Evolutionary conservation across 2,888 invertebrate species (phyloP).

Genomic region (Sylvicola cinctus): DNA sequence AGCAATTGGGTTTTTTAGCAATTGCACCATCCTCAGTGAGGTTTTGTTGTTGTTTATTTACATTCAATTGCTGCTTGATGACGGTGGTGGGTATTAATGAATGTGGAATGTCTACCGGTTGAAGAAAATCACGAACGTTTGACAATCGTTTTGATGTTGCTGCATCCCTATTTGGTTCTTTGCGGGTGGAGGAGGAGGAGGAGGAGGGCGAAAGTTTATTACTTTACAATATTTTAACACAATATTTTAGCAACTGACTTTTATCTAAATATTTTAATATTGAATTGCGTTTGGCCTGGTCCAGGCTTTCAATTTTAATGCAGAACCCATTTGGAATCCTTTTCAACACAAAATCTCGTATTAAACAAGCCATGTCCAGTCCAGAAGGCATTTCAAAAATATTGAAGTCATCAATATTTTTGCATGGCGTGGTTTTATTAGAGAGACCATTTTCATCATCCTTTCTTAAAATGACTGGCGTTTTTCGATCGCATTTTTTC

Average conservation of each 20-base stretch:
- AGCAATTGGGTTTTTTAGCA: background rate
- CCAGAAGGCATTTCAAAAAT: conserved; percentile 18
- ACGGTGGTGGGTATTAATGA: no score
- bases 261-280: conserved; percentile 2
- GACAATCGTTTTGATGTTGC: no score
- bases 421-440: conserved; percentile 9
- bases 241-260: background rate
- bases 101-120: no score
- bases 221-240: no score
- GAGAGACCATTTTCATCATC: background rate
- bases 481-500: background rate
- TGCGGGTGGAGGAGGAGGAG: background rate
- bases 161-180: background rate
- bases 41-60: no score
- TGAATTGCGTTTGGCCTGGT: conserved; percentile 5
- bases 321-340: conserved; percentile 21
- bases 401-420: conserved; percentile 21
- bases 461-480: background rate
- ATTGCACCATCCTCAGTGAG: background rate
- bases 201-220: no score
- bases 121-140: no score
- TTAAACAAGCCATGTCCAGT: conserved; percentile 19
- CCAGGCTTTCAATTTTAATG: conserved; percentile 13
- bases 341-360: conserved; percentile 22
- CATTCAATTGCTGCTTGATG: no score